Evolutionary conservation across 2,797 vertebrate genomes (phyloP).

Genomic region (Liasis olivaceus): DNA sequence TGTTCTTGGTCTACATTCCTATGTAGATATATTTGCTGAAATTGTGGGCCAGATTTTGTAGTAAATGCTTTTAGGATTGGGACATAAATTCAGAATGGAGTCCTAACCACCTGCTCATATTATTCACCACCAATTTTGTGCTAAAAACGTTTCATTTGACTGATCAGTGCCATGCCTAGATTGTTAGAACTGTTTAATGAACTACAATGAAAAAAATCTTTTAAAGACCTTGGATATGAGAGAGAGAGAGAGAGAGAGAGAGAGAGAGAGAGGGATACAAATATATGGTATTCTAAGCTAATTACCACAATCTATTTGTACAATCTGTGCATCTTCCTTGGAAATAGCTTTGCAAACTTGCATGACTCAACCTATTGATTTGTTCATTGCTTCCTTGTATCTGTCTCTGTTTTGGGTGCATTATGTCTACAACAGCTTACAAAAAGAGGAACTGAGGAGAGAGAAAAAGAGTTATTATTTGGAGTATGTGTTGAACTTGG

Average conservation of each 20-base stretch:
- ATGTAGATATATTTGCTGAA: background rate
- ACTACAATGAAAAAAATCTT: conserved; percentile 9
- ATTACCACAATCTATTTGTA: conserved; percentile 13
- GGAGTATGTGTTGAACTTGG: background rate
- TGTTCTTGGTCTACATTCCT: conserved; percentile 24
- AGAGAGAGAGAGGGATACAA: background rate
- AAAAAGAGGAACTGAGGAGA: background rate
- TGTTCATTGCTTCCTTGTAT: background rate
- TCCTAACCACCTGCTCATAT: conserved; percentile 24
- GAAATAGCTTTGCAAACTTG: background rate
- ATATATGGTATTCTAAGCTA: background rate
- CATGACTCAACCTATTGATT: background rate
- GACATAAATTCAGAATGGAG: background rate
- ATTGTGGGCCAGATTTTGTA: background rate
- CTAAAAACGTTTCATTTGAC: conserved; percentile 49
- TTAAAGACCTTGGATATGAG: background rate
- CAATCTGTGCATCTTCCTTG: background rate
- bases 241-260: background rate
- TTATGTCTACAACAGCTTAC: background rate
- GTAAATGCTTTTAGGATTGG: background rate
- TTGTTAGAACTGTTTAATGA: conserved; percentile 12
- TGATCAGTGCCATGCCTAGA: background rate
- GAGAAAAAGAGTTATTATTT: background rate
- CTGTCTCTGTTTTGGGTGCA: background rate
- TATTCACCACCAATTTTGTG: conserved; percentile 18